phyloP scores from a whole-genome alignment of 1,140 invertebrate species.

The Pteromalus puparum region DNA sequence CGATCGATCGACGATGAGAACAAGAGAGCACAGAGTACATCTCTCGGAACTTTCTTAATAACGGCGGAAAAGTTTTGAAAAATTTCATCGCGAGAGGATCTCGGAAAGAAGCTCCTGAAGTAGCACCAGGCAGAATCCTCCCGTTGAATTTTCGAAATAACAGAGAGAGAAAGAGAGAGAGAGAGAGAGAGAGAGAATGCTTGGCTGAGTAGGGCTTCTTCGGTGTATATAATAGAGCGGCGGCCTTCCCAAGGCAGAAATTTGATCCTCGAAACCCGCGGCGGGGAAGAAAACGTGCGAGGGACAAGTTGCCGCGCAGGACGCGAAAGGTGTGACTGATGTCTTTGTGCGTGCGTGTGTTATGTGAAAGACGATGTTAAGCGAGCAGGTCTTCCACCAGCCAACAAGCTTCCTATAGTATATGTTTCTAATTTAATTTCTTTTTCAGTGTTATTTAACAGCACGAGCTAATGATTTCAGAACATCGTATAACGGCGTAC shows the following conservation, averaged over 20 bases:
- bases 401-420: no score
- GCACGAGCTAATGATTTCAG: no score
- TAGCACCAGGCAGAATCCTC: not conserved
- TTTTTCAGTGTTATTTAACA: no score
- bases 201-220: conserved; percentile 14
- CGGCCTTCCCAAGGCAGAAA: conserved; percentile 28
- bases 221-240: not conserved
- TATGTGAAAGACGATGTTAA: no score
- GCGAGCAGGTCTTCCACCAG: no score
- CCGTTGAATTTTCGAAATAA: conserved; percentile 22
- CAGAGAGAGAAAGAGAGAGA: not conserved
- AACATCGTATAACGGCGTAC: no score
- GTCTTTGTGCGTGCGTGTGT: no score
- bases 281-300: not conserved
- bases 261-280: conserved; percentile 7
- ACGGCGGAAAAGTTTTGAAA: not conserved
- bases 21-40: not conserved
- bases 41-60: no score
- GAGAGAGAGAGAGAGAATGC: not conserved
- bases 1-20: not conserved
- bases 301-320: not conserved
- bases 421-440: no score
- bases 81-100: not conserved
- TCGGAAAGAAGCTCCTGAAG: not conserved
- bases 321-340: not conserved